Evolutionary conservation across 2,888 invertebrate genomes (phyloP).

Genomic region (Pollenia angustigena): DNA sequence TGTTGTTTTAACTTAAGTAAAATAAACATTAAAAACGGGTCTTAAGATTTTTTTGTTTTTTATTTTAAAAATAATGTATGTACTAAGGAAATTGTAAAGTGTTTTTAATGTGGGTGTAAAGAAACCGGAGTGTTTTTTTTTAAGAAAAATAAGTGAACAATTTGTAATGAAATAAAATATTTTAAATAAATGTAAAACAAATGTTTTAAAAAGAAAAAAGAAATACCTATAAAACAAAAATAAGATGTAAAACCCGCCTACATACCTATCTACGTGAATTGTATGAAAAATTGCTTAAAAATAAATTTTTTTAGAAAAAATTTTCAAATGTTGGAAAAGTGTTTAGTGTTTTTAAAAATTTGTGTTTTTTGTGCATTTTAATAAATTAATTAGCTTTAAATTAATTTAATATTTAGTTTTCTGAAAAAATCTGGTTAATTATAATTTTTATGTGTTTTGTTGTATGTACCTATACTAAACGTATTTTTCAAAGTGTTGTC

Average conservation of each 20-base stretch:
- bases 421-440: too few relatives aligned
- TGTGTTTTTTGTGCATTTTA: too few relatives aligned
- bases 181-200: background rate
- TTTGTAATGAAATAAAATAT: constrained; percentile 33
- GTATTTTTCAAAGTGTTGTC: constrained; percentile 37
- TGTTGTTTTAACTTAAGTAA: constrained; percentile 41
- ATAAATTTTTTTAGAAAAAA: too few relatives aligned
- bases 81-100: constrained; percentile 46
- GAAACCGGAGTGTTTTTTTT: constrained; percentile 52
- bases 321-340: too few relatives aligned
- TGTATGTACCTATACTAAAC: constrained; percentile 25
- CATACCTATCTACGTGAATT: background rate
- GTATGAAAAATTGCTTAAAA: too few relatives aligned
- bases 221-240: background rate
- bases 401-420: too few relatives aligned
- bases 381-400: too few relatives aligned
- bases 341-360: too few relatives aligned
- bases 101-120: constrained; percentile 68
- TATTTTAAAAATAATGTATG: constrained; percentile 8
- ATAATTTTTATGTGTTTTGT: constrained; percentile 28
- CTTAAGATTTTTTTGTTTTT: constrained; percentile 27
- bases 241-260: constrained; percentile 48
- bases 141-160: constrained; percentile 12
- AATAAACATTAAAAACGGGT: constrained; percentile 59
- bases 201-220: background rate